Conservation (phyloP, 2,888 invertebrate species). For the Diabrotica balteata region DNA sequence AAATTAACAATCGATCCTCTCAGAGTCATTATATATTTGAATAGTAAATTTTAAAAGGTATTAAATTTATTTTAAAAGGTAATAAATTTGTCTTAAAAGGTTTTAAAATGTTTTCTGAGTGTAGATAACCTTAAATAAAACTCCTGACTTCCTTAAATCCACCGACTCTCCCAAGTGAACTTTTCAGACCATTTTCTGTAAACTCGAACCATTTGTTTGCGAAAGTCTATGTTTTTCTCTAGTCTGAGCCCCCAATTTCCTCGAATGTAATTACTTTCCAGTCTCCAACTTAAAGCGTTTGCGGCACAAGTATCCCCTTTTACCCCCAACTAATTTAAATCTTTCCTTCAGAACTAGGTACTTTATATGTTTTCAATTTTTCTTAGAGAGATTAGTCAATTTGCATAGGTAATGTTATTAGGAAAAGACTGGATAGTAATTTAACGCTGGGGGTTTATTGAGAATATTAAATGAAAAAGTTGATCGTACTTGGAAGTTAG, state of each 20-base stretch:
- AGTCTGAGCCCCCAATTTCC: slow-evolving; percentile 21
- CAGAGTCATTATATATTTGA: no score
- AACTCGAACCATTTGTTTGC: slow-evolving; percentile 15
- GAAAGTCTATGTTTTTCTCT: slow-evolving; percentile 17
- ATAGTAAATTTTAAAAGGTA: no score
- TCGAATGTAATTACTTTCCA: slow-evolving; percentile 27
- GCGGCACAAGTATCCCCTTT: slow-evolving; percentile 23
- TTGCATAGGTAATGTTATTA: slow-evolving; percentile 26
- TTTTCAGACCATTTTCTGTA: slow-evolving; percentile 6
- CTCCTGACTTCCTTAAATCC: slow-evolving; percentile 1
- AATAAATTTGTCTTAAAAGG: no score
- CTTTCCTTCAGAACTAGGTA: slow-evolving; percentile 36
- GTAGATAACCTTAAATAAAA: slow-evolving; percentile 1
- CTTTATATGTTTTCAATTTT: slow-evolving; percentile 42
- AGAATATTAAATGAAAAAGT: background rate
- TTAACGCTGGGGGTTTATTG: slow-evolving; percentile 4
- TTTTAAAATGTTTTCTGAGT: no score
- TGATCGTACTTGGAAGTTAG: no score
- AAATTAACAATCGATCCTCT: no score
- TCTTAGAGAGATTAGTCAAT: slow-evolving; percentile 28
- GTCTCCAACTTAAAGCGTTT: slow-evolving; percentile 26
- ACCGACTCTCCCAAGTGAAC: slow-evolving; percentile 2
- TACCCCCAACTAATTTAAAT: slow-evolving; percentile 39
- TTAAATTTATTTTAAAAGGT: no score
- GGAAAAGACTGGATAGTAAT: slow-evolving; percentile 8